Base-by-base conservation (phyloP, 1,140 invertebrate species). In the Archegozetes longisetosus region DNA sequence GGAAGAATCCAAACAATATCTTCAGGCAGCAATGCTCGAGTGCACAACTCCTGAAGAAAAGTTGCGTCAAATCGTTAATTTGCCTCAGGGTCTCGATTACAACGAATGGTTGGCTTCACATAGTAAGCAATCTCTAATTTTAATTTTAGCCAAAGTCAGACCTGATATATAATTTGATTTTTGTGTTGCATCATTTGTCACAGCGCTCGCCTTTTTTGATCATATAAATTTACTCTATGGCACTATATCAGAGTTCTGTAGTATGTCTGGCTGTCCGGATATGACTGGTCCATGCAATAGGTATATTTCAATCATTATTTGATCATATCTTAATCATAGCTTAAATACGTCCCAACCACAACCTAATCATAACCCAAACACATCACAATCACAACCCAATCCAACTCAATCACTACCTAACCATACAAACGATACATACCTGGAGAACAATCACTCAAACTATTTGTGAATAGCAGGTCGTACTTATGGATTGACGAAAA, bases 401-500 rank as follows among this genome's bases (percentile, higher is more conserved):
- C 52, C 22, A 13, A 13, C 46, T 28, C 63, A 14, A 23, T 17
- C 9, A 61, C 61, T 12, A 27, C 20, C 27, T 23, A 14, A 23
- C 14, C 59, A 12, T 64, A 9, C 17, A 13, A 63, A 22, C 6
- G 13, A 48, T 61, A 58, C 6, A 9, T 62, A 20, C 20, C 58
- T 57, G 13, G n/a, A 13, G 14, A 28, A 13, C n/a, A 59, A 62
- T n/a, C n/a, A n/a, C n/a, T n/a, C n/a, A n/a, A n/a, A n/a, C n/a
- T n/a, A n/a, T n/a, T n/a, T n/a, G n/a, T n/a, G n/a, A n/a, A n/a
- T n/a, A n/a, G 51, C 67, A 92, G 91, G 78, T 86, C 86, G 70
- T 98, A 95, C 80, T 80, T 90, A 69, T 98, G 92, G 93, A 88
- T 91, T 77, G 93, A 98, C 76, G 92, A 97, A 73, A 94, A 93